Base-by-base conservation (phyloP, 2,113 vertebrate genomes). In the Mellivora capensis region DNA sequence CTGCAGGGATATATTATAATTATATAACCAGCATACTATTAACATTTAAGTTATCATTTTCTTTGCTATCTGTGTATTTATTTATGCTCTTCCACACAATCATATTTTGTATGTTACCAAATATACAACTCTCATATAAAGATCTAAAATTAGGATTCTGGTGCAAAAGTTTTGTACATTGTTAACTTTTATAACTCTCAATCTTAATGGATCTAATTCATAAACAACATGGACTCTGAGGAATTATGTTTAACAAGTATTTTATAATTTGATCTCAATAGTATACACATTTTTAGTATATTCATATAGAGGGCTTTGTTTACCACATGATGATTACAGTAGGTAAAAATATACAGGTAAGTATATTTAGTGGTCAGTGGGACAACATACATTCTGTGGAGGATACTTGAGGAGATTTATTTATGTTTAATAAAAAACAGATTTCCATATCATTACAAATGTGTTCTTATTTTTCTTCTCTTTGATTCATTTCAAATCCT, bases 341-440 rank as follows among this genome's bases (percentile, higher is more conserved):
- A 93, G 54, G 31, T 18, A 52, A 42, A 93, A 91, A 37, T 42
- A 20, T 47, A 42, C 59, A 57, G n/a, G 4, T 42, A 25, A 6
- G 20, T 59, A 37, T 62, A 79, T 84, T 90, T 15, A 25, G 17
- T 2, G 31, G 17, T 52, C 25, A 67, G 18, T 69, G 61, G 29
- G 25, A 85, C 42, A 59, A 42, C 62, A 91, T 31, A 37, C 20
- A 84, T 31, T 61, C 23, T 86, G 8, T 87, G 34, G 27, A 39
- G 90, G 39, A 93, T 72, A 91, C 13, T 76, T 29, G 37, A 64
- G 18, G 72, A 77, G 59, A 93, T 87, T 23, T 94, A 93, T 82
- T 52, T 95, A 81, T 86, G 23, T 85, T 85, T 93, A 93, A 74
- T 52, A 77, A 89, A 93, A 91, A 96, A 96, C 86, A 91, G 87